These are phyloP conservation scores for Drosophila kepulauana DNA, from an alignment of 1,140 invertebrate species.

Conservation along the genomic window DNA sequence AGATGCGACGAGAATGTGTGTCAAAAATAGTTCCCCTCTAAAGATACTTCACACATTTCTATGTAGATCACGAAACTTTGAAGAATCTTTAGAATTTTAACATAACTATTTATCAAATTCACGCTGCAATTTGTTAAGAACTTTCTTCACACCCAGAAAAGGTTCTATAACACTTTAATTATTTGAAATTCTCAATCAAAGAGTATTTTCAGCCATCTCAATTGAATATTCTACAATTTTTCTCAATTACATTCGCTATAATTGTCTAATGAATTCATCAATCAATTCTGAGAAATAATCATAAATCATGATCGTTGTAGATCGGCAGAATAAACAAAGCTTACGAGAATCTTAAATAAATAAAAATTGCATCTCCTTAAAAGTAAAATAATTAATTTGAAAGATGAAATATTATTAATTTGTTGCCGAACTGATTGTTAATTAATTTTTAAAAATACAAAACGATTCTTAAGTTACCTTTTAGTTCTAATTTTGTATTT, in stretches of 20 bases:
- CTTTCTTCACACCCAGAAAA: neutral
- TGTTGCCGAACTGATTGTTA: neutral
- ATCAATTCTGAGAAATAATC: neutral
- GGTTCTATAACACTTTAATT: too few species aligned
- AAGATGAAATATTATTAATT: neutral
- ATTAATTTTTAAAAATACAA: too few species aligned
- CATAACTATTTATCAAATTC: neutral
- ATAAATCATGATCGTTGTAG: neutral
- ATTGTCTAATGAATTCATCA: neutral
- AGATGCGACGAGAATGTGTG: slow-evolving; percentile 4
- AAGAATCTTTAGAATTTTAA: neutral
- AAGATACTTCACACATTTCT: neutral
- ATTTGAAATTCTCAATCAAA: neutral
- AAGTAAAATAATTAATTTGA: too few species aligned
- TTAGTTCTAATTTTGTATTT: too few species aligned
- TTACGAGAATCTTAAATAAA: neutral
- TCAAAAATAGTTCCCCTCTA: neutral
- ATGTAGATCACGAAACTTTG: neutral
- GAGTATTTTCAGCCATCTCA: neutral
- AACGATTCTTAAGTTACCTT: too few species aligned
- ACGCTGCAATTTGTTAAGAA: neutral
- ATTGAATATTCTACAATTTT: neutral
- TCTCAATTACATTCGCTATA: neutral
- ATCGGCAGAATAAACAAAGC: neutral
- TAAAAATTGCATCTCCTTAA: neutral